Evolutionary conservation across 2,888 invertebrate genomes (phyloP).

Genomic region (Lacanobia wlatinum): DNA sequence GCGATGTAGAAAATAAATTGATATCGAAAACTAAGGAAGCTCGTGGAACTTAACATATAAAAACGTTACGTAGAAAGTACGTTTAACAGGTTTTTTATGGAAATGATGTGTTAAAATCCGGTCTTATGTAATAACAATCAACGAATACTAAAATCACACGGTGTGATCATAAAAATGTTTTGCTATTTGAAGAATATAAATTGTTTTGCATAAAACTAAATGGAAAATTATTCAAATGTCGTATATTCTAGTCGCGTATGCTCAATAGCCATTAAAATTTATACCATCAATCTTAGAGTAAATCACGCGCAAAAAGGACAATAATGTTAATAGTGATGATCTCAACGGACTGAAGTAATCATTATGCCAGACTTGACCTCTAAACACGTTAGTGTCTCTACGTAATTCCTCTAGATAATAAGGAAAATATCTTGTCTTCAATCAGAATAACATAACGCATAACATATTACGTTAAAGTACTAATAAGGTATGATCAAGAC

Average conservation of each 20-base stretch:
- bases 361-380: conserved; percentile 71
- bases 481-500: conserved; percentile 13
- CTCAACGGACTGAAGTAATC: conserved; percentile 74
- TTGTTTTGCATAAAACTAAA: conserved; percentile 44
- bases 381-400: conserved; percentile 56
- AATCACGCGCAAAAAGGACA: conserved; percentile 74
- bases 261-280: conserved; percentile 54
- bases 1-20: conserved; percentile 37
- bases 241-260: conserved; percentile 53
- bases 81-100: conserved; percentile 61
- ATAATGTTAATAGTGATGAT: conserved; percentile 77
- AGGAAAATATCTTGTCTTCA: conserved; percentile 45
- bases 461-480: conserved; percentile 6
- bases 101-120: conserved; percentile 51
- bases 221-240: conserved; percentile 58
- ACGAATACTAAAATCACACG: conserved; percentile 43
- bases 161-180: conserved; percentile 38
- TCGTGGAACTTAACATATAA: conserved; percentile 39
- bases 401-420: conserved; percentile 49
- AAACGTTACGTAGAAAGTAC: conserved; percentile 62
- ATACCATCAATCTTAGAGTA: conserved; percentile 62
- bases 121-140: conserved; percentile 60
- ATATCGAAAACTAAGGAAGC: conserved; percentile 50
- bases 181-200: conserved; percentile 44
- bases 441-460: conserved; percentile 34